Base-by-base conservation (phyloP, 2,888 invertebrate species). In the Allacma fusca region DNA sequence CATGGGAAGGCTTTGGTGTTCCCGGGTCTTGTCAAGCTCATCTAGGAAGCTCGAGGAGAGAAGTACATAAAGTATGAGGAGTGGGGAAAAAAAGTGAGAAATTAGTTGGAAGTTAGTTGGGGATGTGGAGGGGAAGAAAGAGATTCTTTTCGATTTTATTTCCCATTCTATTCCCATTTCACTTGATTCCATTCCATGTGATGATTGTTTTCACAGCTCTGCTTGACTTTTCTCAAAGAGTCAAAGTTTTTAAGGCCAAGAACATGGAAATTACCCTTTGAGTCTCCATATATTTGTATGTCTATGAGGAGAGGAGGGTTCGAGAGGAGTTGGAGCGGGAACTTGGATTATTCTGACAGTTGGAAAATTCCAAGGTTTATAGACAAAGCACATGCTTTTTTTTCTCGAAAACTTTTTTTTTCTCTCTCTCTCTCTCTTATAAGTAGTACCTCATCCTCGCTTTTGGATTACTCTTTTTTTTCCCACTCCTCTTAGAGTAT, bases 121-220 rank as follows among this genome's bases (percentile, higher is more conserved):
- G 7, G 12, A 16, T 40, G n/a, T 62, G 23, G 9, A 73, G 57
- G 28, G 9, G 24, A 28, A 21, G 12, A 50, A 13, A 29, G 57
- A 29, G 72, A 72, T 59, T 72, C 72, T 72, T 72, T 72, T 72
- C 59, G 13, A 72, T 72, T 74, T 67, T 74, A 74, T 74, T 74
- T 29, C 43, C 44, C 43, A 74, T 74, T 44, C 74, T 40, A 65
- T 64, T 44, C 65, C 67, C 74, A 74, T 74, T 74, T 50, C 34
- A 71, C 59, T 70, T 50, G 26, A 65, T 59, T 72, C 23, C 28
- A 28, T 57, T 72, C 24, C 26, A 26, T 62, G 62, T 74, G 65
- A 74, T 74, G 65, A 74, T 74, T 74, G 65, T 65, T 74, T 74
- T 74, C 74, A 74, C 74, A 74, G 74, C 74, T 65, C 57, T 65